Evolutionary conservation across 2,113 vertebrate genomes (phyloP).

Genomic region (Carassius carassius): DNA sequence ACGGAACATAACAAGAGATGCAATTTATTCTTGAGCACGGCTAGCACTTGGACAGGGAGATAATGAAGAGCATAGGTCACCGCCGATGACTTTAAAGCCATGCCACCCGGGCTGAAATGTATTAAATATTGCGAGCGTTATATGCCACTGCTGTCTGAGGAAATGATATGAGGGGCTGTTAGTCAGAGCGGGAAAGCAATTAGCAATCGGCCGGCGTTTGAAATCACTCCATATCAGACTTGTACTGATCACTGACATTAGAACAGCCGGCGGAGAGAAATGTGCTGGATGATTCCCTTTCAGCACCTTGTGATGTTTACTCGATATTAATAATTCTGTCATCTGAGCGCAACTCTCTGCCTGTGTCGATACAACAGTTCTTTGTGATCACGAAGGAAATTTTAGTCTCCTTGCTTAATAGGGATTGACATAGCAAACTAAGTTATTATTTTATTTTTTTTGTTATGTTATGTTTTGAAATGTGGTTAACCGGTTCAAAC

Average conservation of each 20-base stretch:
- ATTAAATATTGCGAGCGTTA: slow-evolving; percentile 94
- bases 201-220: slow-evolving; percentile 66
- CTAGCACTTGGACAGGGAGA: slow-evolving; percentile 95
- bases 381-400: not conserved
- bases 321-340: slow-evolving; percentile 26
- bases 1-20: slow-evolving; percentile 93
- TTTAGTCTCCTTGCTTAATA: not conserved
- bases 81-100: slow-evolving; percentile 97
- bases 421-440: not conserved
- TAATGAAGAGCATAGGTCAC: slow-evolving; percentile 99
- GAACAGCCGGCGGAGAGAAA: slow-evolving; percentile 59
- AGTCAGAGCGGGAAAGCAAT: slow-evolving; percentile 64
- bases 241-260: slow-evolving; percentile 64
- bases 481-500: not conserved
- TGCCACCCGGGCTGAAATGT: slow-evolving; percentile 91
- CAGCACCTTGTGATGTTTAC: slow-evolving; percentile 24
- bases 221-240: slow-evolving; percentile 64
- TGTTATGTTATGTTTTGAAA: not conserved
- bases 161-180: slow-evolving; percentile 60
- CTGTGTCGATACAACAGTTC: not conserved
- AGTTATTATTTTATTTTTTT: too few relatives aligned
- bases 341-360: not conserved
- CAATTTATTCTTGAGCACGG: slow-evolving; percentile 98
- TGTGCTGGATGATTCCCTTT: slow-evolving; percentile 46
- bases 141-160: slow-evolving; percentile 83